These are phyloP conservation scores for Varecia variegata DNA, from an alignment of 2,797 vertebrate genomes.

Conservation along the genomic window DNA sequence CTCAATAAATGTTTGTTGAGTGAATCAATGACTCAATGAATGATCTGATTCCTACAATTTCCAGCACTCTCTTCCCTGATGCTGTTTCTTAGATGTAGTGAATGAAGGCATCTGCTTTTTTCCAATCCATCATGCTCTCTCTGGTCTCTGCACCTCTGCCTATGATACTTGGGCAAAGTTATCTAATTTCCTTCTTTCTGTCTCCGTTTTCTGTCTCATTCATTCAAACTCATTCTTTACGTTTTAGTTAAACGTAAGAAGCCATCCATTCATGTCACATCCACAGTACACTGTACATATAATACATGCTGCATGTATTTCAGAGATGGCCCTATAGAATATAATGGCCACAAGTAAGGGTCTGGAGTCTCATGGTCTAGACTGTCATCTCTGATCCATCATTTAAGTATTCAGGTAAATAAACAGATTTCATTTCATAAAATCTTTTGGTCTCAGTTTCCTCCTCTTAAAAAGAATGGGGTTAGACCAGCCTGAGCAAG, in stretches of 20 bases:
- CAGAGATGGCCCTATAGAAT: neutral
- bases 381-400: neutral
- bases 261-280: neutral
- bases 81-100: neutral
- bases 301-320: neutral
- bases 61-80: neutral
- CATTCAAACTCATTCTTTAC: neutral
- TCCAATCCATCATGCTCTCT: neutral
- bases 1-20: neutral
- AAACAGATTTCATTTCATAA: neutral
- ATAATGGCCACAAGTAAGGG: neutral
- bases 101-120: neutral
- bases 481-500: neutral
- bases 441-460: neutral
- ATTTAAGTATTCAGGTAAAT: neutral
- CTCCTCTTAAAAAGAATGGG: neutral
- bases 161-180: neutral
- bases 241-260: neutral
- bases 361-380: neutral
- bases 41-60: neutral
- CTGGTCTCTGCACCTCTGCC: neutral
- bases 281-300: neutral
- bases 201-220: neutral
- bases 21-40: neutral
- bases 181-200: neutral